Base-by-base conservation (phyloP, 2,888 invertebrate genomes). In the Apomyelois bistriatella region DNA sequence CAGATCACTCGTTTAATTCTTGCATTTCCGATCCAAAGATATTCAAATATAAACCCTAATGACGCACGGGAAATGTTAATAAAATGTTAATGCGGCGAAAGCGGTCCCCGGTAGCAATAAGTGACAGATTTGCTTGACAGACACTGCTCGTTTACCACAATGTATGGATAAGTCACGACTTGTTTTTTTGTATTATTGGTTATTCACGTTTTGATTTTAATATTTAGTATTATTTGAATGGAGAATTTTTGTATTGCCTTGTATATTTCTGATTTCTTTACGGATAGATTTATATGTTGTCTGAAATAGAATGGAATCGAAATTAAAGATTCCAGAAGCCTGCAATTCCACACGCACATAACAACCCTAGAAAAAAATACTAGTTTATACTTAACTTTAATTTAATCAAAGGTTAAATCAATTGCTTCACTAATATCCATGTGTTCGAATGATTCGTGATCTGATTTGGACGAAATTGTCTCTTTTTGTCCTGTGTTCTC, bases 91-190 rank as follows among this genome's bases (percentile, higher is more conserved):
- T 88, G 82, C 76, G 59, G 77, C 82, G 85, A 83, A 81, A 86
- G 87, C 84, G 83, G 83, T 72, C 72, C 72, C 71, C 70, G 65
- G 72, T 69, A 62, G 79, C 84, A 82, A 85, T 87, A 87, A 88
- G 87, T 86, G 87, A 87, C 88, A 87, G 85, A 89, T 89, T 90
- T 87, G 88, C 88, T 87, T 87, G 89, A 89, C 88, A 82, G 84
- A 76, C 76, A 65, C 70, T 68, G 73, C 82, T 85, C 79, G 87
- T 85, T 87, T 85, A 79, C 74, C 70, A 78, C 77, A 68, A 75
- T 70, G 78, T 82, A 82, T 87, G 85, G 83, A 86, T 85, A 85
- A 86, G 87, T 87, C 86, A 88, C 87, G 88, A 86, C 79, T 78
- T 53, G 75, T 82, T 86, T 88, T 22, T 87, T 88, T 85, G 79